phyloP scores from a whole-genome alignment of 53 echinoderm and acorn worm species.

The Crossaster papposus region DNA sequence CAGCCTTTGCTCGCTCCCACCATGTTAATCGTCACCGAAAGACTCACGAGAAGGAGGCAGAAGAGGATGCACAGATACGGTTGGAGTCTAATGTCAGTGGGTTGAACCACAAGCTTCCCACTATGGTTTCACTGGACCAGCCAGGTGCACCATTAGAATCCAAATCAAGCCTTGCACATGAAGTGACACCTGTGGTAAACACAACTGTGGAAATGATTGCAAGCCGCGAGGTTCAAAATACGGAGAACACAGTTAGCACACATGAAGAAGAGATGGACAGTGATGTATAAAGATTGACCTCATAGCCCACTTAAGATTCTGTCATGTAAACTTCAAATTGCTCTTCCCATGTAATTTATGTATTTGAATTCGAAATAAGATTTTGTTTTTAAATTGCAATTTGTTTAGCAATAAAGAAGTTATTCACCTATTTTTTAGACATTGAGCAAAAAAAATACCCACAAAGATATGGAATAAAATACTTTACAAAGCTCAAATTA shows the following conservation, averaged over 20 bases:
- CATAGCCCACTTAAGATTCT: not conserved
- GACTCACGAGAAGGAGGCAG: slow-evolving; percentile 63
- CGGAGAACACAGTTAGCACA: not conserved
- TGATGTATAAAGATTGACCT: not conserved
- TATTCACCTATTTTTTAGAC: too few relatives aligned
- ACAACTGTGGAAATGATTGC: not conserved
- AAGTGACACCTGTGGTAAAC: not conserved
- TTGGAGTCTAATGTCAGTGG: not conserved
- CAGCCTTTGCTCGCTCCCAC: slow-evolving; percentile 85
- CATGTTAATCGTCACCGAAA: slow-evolving; percentile 81
- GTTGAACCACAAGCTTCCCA: not conserved
- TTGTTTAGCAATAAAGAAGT: too few relatives aligned
- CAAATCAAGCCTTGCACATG: not conserved
- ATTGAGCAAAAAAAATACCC: too few relatives aligned
- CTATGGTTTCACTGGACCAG: not conserved
- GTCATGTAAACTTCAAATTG: not conserved
- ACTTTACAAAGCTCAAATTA: too few relatives aligned
- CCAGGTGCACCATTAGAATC: not conserved
- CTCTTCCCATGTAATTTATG: too few relatives aligned
- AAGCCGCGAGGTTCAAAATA: not conserved
- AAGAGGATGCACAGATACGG: not conserved
- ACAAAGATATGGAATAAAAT: too few relatives aligned
- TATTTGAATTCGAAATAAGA: too few relatives aligned
- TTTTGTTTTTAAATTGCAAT: too few relatives aligned
- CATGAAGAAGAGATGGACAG: not conserved